A percentile compares a stretch with the other conserved stretches of the same genome.
phyloP scores from a whole-genome alignment of 2,797 vertebrate genomes.

The Sebastes oblongus region DNA sequence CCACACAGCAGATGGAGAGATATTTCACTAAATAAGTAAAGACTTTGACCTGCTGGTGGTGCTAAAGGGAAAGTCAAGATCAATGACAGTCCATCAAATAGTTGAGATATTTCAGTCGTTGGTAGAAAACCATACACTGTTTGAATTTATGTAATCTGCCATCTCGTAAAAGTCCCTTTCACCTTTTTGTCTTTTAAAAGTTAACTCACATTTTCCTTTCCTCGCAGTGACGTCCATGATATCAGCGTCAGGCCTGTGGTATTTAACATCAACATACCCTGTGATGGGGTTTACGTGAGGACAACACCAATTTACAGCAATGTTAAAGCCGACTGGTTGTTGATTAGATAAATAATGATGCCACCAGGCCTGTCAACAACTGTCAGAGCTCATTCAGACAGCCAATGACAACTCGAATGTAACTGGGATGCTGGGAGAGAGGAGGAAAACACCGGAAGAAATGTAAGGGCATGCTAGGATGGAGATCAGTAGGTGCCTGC shows the following conservation, averaged over 20 bases:
- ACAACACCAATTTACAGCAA: constrained; percentile 11
- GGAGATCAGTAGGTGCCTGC: constrained; percentile 37
- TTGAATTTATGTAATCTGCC: background rate
- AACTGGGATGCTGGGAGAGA: constrained; percentile 34
- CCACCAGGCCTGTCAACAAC: constrained; percentile 48
- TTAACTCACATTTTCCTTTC: background rate
- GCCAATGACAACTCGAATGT: constrained; percentile 41
- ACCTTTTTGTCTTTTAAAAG: background rate
- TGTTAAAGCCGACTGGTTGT: constrained; percentile 25
- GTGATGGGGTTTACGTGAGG: constrained; percentile 3
- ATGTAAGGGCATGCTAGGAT: constrained; percentile 48
- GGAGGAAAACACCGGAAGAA: constrained; percentile 44
- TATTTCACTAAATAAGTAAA: background rate
- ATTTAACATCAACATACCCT: background rate
- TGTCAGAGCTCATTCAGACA: constrained; percentile 56
- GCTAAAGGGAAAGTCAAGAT: background rate
- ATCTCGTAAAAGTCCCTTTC: background rate
- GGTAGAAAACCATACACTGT: background rate
- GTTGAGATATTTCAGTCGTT: background rate
- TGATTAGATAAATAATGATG: constrained; percentile 57
- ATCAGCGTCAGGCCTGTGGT: background rate
- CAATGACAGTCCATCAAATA: background rate
- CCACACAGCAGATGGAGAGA: background rate
- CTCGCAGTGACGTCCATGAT: background rate
- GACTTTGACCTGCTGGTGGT: background rate